Base-by-base conservation (phyloP, 2,888 invertebrate genomes). In the Fragum whitleyi region DNA sequence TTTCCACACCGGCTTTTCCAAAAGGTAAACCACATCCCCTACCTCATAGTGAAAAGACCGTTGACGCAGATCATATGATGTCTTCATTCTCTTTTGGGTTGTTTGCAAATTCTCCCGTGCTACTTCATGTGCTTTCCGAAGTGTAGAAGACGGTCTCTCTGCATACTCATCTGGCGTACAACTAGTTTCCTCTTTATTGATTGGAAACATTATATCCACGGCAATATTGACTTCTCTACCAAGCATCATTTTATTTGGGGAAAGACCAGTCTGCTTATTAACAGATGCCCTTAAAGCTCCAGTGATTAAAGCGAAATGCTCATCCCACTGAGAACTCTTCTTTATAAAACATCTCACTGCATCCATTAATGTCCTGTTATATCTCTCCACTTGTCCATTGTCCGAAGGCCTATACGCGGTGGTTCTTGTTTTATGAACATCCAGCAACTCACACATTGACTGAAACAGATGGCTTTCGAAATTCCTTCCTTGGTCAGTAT, bases 191-290 rank as follows among this genome's bases (percentile, higher is more conserved):
- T 23, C 29, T 28, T 23, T 23, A 69, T 9, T 2, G 6, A 42
- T 14, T 19, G 79, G 79, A 57, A 77, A 65, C 42, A 79, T 53
- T 1, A 84, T n/a, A 39, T 80, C 77, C 7, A 71, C 53, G 7
- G 80, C 80, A 61, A 57, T 70, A 21, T 36, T 32, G 7, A 78
- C 72, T 39, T 85, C 81, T 5, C 79, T 28, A 0, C 80, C 82
- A 14, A 85, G 53, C 82, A 85, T 79, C n/a, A 82, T n/a, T 14
- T 29, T 59, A 53, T 85, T 85, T 42, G 81, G 65, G 0, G 81
- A 77, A 55, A 72, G 79, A 9, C 82, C 79, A 0, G 77, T 82
- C 16, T 70, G 62, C 14, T 77, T 16, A 59, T 85, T 82, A 1
- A 69, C 70, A 5, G 74, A 77, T 1, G 79, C 32, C 21, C 77